phyloP scores from a whole-genome alignment of 2,113 vertebrate species.

The Ursus arctos region DNA sequence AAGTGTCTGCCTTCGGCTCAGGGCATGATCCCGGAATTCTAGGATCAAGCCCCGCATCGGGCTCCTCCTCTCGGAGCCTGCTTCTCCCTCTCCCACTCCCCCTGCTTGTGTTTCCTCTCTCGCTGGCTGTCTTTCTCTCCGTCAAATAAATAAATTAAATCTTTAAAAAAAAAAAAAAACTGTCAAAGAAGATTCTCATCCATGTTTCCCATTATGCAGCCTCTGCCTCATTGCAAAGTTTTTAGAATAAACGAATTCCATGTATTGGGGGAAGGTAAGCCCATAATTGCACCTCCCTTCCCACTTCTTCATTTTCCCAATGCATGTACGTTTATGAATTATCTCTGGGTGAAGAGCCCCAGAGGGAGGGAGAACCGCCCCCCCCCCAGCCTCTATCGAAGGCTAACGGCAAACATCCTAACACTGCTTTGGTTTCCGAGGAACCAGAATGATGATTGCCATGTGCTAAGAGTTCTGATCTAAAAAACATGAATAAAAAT shows the following conservation, averaged over 20 bases:
- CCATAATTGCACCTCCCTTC: background rate
- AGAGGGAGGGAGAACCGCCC: background rate
- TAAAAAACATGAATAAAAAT: constrained; percentile 73
- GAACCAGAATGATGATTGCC: constrained; percentile 30
- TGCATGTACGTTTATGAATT: background rate
- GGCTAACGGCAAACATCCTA: background rate
- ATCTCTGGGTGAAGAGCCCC: background rate
- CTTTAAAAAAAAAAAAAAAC: background rate
- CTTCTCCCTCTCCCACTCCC: no score
- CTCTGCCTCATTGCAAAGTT: background rate
- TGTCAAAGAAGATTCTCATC: background rate
- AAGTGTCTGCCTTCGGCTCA: no score
- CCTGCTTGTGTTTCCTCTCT: no score
- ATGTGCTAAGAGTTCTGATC: constrained; percentile 53
- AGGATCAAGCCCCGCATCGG: no score
- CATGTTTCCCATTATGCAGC: background rate
- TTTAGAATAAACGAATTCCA: background rate
- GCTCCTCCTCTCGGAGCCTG: no score
- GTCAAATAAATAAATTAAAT: no score
- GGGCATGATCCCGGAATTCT: no score
- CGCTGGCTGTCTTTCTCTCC: no score
- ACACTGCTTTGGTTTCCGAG: background rate
- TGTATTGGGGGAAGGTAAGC: background rate
- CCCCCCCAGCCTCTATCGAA: background rate
- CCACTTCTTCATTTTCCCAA: background rate